These are phyloP conservation scores for Tipula lateralis DNA, from an alignment of 2,888 invertebrate species.

Conservation along the genomic window DNA sequence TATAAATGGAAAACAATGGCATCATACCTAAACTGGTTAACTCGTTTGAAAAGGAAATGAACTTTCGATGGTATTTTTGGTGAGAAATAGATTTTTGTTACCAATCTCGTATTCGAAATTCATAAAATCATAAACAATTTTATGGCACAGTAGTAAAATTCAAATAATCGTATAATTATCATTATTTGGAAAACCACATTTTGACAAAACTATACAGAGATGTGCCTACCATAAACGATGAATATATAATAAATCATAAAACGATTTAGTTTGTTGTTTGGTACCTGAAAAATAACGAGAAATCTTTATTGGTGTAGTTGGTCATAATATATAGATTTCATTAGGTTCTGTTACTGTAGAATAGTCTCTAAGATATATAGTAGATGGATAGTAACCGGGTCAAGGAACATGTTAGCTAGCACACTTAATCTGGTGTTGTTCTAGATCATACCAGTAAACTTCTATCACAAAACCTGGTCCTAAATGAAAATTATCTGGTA, in stretches of 20 bases:
- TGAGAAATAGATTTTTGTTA: not conserved
- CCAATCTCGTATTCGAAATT: not conserved
- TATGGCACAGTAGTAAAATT: not conserved
- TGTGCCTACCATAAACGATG: not conserved
- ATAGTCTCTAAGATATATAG: too few species aligned
- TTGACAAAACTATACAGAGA: not conserved
- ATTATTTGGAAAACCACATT: slow-evolving; percentile 9
- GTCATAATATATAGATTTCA: too few species aligned
- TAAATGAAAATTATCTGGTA: too few species aligned
- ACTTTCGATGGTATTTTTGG: not conserved
- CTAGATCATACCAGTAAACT: too few species aligned
- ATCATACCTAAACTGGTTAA: not conserved
- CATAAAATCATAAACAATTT: not conserved
- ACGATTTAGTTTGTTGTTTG: not conserved
- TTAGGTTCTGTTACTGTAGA: too few species aligned
- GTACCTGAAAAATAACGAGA: not conserved
- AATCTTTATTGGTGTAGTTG: not conserved
- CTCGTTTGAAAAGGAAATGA: not conserved
- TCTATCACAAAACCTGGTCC: too few species aligned
- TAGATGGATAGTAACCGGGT: too few species aligned
- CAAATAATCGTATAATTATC: not conserved
- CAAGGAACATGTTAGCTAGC: too few species aligned
- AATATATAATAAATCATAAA: not conserved
- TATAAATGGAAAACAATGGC: not conserved
- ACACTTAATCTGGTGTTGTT: too few species aligned